Conservation (phyloP, 2,113 vertebrate species). For the Siphamia tubifer region DNA sequence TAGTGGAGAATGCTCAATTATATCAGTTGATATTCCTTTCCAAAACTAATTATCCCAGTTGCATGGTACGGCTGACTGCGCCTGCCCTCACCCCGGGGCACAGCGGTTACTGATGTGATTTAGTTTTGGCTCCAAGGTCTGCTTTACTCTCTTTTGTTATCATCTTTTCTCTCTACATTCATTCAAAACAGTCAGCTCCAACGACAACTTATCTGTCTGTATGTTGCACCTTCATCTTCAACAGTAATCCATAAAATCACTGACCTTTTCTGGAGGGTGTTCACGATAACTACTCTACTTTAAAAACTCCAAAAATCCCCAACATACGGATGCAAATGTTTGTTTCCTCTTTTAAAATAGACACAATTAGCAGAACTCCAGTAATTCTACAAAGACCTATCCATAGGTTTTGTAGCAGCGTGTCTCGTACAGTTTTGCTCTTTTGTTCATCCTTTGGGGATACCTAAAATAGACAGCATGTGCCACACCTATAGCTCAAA, state of each 20-base stretch:
- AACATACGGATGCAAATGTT: too few species aligned
- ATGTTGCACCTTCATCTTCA: background rate
- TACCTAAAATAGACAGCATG: constrained; percentile 59
- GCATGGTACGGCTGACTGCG: constrained; percentile 79
- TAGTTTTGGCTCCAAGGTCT: constrained; percentile 68
- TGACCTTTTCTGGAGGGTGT: background rate
- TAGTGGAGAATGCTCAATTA: constrained; percentile 84
- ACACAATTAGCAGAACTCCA: constrained; percentile 27
- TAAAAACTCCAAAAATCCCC: too few species aligned
- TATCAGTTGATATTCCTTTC: constrained; percentile 84
- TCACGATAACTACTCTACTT: constrained; percentile 6
- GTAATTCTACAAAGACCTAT: constrained; percentile 47
- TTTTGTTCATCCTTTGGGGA: constrained; percentile 55
- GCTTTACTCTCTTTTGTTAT: constrained; percentile 52
- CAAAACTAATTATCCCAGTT: constrained; percentile 85
- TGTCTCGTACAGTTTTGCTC: constrained; percentile 37
- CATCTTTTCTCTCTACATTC: constrained; percentile 15
- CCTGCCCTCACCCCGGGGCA: constrained; percentile 69
- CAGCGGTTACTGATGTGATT: constrained; percentile 78
- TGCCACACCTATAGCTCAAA: constrained; percentile 31
- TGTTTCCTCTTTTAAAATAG: too few species aligned
- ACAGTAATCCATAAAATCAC: background rate
- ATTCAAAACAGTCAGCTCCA: constrained; percentile 16
- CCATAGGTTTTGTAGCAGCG: constrained; percentile 26
- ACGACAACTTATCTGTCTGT: background rate